Evolutionary conservation across 2,113 vertebrate species (phyloP), one percentile per base, ranked within the genome.

Genomic region (Sardina pilchardus): DNA sequence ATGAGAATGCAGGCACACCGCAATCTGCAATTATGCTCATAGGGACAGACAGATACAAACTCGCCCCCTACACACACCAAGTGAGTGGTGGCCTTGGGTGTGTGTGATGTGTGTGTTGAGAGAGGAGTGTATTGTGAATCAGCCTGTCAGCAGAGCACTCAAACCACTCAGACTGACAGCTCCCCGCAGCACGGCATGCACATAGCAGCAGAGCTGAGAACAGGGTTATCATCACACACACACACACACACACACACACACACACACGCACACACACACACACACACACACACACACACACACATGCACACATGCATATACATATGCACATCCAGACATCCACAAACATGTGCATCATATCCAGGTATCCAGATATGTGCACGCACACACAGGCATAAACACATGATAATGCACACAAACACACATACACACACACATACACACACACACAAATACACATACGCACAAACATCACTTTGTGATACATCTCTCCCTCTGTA

Each of bases 51-150:
- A 12, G 45, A 47, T 14, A 47, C 45, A 47, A 47, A 47, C 6
- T 14, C 10, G 7, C 45, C 45, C 45, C 45, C 9, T 14, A 53
- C 48, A 50, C 14, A 53, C 50, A 53, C 14, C 50, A 1, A 53
- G 12, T 47, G 45, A 53, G 50, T 17, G 16, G 88, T 86, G 90
- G 90, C 92, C 91, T 92, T 92, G 91, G 19, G 91, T 89, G 84
- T 84, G 87, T 90, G 90, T 93, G 91, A 93, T 90, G 90, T 90
- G 85, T 88, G 91, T 93, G 91, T 92, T 90, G 92, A 93, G 92
- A 91, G 89, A 87, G 89, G 89, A 90, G 88, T 92, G 93, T 90
- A 84, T 90, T 88, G 81, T 45, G 90, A 91, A 91, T 93, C 90
- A 91, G 83, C 88, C 87, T 93, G 93, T 93, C 91, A 92, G 85